Evolutionary conservation across 2,113 vertebrate genomes (phyloP), one percentile per base, ranked within the genome.

Genomic region (Equus przewalskii): DNA sequence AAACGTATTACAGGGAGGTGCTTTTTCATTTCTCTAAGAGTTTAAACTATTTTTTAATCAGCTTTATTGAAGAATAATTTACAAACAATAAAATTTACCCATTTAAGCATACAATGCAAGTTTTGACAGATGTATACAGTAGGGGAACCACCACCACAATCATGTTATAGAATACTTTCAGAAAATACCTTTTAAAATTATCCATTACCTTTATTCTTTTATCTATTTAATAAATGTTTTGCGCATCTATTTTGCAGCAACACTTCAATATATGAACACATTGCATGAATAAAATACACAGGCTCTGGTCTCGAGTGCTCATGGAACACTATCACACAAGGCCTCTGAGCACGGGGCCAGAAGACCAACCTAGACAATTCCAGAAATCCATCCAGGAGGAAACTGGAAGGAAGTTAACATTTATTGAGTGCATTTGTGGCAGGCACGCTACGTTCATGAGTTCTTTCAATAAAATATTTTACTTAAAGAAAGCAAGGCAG

Each of bases 51-150:
- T 87, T 84, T 95, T 70, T 41, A 82, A 86, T 76, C 81, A 83
- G 75, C 51, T 91, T 94, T 72, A 83, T 70, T 87, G 54, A 95
- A 49, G 70, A 41, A 70, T 65, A 65, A 95, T 81, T 81, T 89
- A 83, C 83, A 84, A 51, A 62, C 18, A 81, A 54, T 81, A 91
- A 58, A 89, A 73, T 79, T 62, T 94, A 83, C n/a, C 82, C 54
- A 76, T 91, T 92, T 51, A 65, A 70, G 13, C 82, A 21, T n/a
- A 80, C 22, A 76, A 85, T 69, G 26, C 11, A 36, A 69, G 9
- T 76, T 90, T 86, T 90, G 62, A 89, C 73, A 95, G 64, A 56
- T 46, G 28, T 30, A 49, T 73, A 33, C 2, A 26, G 64, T 49
- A 86, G 16, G 72, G 3, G 33, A 65, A 89, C 7, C 10, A 78